Percentiles rank a stretch among this genome's conserved stretches.
Conservation (phyloP, 2,113 vertebrate genomes). For the Colossoma macropomum region DNA sequence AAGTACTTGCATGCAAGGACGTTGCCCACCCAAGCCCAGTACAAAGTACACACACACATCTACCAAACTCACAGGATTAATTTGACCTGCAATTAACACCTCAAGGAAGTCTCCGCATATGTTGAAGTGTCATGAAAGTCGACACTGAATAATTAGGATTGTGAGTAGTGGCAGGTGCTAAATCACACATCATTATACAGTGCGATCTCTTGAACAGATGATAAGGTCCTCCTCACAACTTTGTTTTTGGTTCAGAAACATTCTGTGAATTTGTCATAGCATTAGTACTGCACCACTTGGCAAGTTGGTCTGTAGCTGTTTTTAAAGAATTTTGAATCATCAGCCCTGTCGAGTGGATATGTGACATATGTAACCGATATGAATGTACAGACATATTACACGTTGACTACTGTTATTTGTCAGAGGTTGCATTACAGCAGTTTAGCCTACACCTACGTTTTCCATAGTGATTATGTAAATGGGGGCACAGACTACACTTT, state of each 20-base stretch:
- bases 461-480: not conserved
- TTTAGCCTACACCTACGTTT: conserved; percentile 23
- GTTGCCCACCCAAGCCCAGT: not conserved
- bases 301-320: not conserved
- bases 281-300: not conserved
- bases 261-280: not conserved
- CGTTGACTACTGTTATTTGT: conserved; percentile 1
- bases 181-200: conserved; percentile 12
- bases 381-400: not conserved
- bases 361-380: not conserved
- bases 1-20: conserved; percentile 8
- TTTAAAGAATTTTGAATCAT: not conserved
- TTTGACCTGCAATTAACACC: conserved; percentile 39
- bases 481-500: not conserved
- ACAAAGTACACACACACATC: conserved; percentile 10
- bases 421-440: conserved; percentile 11
- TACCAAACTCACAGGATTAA: conserved; percentile 4
- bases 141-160: conserved; percentile 37
- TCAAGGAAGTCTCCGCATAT: conserved; percentile 20
- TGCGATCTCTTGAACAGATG: conserved; percentile 1
- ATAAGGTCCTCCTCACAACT: not conserved
- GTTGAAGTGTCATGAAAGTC: conserved; percentile 26
- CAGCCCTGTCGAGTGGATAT: not conserved
- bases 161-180: conserved; percentile 25
- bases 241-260: not conserved